These are phyloP conservation scores for Drosophila colorata DNA, from an alignment of 2,888 invertebrate species.

Conservation along the genomic window DNA sequence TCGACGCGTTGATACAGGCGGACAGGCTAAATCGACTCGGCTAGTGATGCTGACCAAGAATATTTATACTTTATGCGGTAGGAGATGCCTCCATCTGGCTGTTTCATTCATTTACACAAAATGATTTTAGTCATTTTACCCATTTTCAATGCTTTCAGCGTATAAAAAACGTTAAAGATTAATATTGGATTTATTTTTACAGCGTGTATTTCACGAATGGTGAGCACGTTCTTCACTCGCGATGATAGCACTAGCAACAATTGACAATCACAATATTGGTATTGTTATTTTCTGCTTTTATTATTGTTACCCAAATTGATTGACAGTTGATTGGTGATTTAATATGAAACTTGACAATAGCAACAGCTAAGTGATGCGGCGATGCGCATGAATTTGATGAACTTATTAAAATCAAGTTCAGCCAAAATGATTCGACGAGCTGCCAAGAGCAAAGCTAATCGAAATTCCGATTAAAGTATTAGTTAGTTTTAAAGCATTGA, in stretches of 20 bases:
- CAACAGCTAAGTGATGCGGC: slow-evolving; percentile 16
- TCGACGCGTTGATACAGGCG: too few relatives aligned
- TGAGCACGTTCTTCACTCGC: too few relatives aligned
- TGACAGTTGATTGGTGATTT: slow-evolving; percentile 23
- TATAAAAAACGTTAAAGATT: neutral
- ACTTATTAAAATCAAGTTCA: slow-evolving; percentile 36
- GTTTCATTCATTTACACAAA: too few relatives aligned
- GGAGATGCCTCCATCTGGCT: too few relatives aligned
- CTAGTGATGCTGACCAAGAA: too few relatives aligned
- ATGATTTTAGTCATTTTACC: too few relatives aligned
- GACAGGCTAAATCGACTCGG: too few relatives aligned
- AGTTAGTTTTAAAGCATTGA: slow-evolving; percentile 21
- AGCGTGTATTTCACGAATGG: neutral
- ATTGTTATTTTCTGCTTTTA: neutral
- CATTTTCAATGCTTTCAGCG: too few relatives aligned
- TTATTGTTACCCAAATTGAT: slow-evolving; percentile 4
- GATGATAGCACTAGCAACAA: slow-evolving; percentile 4
- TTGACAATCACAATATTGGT: neutral
- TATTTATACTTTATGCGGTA: too few relatives aligned
- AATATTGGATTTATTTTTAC: slow-evolving; percentile 10
- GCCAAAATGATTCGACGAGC: slow-evolving; percentile 17
- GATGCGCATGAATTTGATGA: slow-evolving; percentile 49
- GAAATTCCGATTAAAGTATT: slow-evolving; percentile 16
- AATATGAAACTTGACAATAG: slow-evolving; percentile 4
- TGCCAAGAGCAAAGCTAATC: neutral